These are phyloP conservation scores for Myocastor coypus DNA, from an alignment of 2,113 vertebrate genomes.

Conservation along the genomic window DNA sequence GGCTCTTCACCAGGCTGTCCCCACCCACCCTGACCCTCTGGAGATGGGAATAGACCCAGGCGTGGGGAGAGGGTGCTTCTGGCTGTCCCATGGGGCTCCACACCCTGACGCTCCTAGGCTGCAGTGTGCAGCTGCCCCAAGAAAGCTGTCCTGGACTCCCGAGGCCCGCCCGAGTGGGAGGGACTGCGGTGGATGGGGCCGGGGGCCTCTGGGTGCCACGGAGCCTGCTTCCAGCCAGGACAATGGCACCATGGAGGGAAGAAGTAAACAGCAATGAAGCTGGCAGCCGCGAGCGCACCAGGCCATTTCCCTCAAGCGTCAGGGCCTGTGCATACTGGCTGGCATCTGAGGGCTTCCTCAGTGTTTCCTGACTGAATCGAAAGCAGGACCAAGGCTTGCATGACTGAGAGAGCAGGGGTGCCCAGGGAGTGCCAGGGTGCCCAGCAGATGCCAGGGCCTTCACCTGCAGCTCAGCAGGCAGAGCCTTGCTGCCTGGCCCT, in stretches of 20 bases:
- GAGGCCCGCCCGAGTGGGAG: neutral
- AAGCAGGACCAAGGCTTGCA: neutral
- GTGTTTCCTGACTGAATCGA: neutral
- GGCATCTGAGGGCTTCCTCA: neutral
- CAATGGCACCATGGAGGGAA: neutral
- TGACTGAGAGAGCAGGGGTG: neutral
- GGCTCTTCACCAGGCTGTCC: neutral
- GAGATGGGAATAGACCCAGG: neutral
- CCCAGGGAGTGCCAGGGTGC: neutral
- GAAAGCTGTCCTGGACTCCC: neutral
- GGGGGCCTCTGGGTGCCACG: neutral
- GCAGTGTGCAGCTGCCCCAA: neutral
- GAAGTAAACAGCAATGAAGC: neutral
- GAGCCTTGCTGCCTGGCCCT: neutral
- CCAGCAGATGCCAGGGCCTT: neutral
- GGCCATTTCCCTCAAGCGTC: neutral
- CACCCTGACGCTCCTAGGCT: neutral
- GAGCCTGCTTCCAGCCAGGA: neutral
- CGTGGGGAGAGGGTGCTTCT: neutral
- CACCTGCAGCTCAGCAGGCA: neutral
- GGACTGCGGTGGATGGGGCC: accelerated
- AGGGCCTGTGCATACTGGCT: too few relatives aligned
- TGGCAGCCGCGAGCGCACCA: neutral
- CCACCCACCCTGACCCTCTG: neutral
- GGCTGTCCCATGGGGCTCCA: neutral